A percentile compares a stretch with the other conserved stretches of the same genome.
Conservation (phyloP, 1,140 invertebrate genomes). For the Microplitis demolitor region DNA sequence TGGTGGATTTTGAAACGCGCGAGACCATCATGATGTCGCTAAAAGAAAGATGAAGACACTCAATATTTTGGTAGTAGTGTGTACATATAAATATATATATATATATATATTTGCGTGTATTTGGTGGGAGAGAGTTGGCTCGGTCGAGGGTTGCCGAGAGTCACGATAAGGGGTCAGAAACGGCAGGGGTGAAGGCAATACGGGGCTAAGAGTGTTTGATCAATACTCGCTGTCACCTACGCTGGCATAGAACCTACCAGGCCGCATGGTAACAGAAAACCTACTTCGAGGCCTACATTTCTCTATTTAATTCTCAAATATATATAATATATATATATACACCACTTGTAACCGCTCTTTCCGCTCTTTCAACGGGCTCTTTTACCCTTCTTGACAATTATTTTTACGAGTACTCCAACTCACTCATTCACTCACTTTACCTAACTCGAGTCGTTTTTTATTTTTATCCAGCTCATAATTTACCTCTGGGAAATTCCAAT, state of each 20-base stretch:
- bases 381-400: conserved; percentile 22
- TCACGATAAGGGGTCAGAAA: conserved; percentile 23
- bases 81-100: conserved; percentile 19
- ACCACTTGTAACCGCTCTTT: background rate
- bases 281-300: conserved; percentile 35
- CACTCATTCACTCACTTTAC: too few relatives aligned
- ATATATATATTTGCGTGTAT: background rate
- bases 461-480: too few relatives aligned
- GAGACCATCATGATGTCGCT: too few relatives aligned
- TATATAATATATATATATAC: background rate
- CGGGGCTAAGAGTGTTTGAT: conserved; percentile 42
- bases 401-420: conserved; percentile 19
- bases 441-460: too few relatives aligned
- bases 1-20: too few relatives aligned
- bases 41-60: conserved; percentile 20
- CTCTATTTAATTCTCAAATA: conserved; percentile 23
- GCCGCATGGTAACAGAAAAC: conserved; percentile 49
- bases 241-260: conserved; percentile 34
- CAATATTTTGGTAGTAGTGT: conserved; percentile 10
- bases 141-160: conserved; percentile 14
- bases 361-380: background rate
- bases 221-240: conserved; percentile 49
- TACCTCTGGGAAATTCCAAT: too few relatives aligned
- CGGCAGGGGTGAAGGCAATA: conserved; percentile 23
- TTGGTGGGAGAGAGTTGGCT: conserved; percentile 12